Evolutionary conservation across 1,140 invertebrate species (phyloP).

Genomic region (Copidosoma floridanum): DNA sequence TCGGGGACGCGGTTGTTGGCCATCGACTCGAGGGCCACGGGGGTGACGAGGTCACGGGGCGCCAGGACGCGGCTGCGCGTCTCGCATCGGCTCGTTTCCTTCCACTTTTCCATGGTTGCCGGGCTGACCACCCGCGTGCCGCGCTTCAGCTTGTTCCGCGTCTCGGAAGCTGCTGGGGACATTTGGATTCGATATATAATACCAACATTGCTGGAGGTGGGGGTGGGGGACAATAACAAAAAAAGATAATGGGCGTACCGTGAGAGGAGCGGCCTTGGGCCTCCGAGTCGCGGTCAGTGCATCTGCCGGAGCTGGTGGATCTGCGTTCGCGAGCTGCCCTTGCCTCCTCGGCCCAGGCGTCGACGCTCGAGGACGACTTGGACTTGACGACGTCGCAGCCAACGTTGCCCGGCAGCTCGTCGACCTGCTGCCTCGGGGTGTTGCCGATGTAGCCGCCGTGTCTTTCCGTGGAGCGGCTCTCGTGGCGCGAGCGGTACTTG

Average conservation of each 20-base stretch:
- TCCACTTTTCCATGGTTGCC: conserved; percentile 43
- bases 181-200: too few relatives aligned
- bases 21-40: conserved; percentile 35
- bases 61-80: conserved; percentile 36
- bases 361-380: conserved; percentile 45
- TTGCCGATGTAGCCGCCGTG: neutral
- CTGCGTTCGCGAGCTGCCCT: conserved; percentile 32
- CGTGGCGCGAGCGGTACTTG: conserved; percentile 28
- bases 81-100: conserved; percentile 36
- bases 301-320: conserved; percentile 36
- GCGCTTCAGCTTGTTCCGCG: conserved; percentile 16
- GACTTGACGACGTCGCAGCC: conserved; percentile 38
- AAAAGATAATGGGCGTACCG: too few relatives aligned
- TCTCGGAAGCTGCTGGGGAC: neutral
- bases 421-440: neutral
- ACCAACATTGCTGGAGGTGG: too few relatives aligned
- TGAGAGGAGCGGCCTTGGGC: neutral
- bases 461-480: conserved; percentile 44
- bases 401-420: conserved; percentile 24
- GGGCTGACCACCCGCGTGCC: conserved; percentile 37
- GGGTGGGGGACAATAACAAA: too few relatives aligned
- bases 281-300: conserved; percentile 25
- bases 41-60: conserved; percentile 36
- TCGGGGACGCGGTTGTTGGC: conserved; percentile 9
- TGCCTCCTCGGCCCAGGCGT: conserved; percentile 42